Evolutionary conservation across 1,140 invertebrate species (phyloP).

Genomic region (Cephus cinctus): DNA sequence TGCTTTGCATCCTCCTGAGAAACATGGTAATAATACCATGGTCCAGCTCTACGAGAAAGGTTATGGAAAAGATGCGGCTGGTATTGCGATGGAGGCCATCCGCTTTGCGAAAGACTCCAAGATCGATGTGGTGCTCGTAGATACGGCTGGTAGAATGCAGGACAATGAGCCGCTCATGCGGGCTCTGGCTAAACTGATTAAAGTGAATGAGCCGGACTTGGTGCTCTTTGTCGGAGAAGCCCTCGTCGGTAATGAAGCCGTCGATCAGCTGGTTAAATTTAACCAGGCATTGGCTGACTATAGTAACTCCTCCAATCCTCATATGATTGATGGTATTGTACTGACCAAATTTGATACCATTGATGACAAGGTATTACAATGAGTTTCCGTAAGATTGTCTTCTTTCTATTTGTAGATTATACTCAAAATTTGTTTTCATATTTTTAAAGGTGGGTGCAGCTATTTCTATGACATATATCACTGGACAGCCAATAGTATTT

Average conservation of each 20-base stretch:
- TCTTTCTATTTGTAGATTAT: slow-evolving; percentile 6
- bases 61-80: slow-evolving; percentile 97
- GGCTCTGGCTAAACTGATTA: slow-evolving; percentile 88
- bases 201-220: slow-evolving; percentile 91
- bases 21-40: slow-evolving; percentile 71
- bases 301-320: slow-evolving; percentile 78
- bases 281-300: slow-evolving; percentile 94
- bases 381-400: slow-evolving; percentile 1
- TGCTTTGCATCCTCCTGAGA: slow-evolving; percentile 83
- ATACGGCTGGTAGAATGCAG: slow-evolving; percentile 99
- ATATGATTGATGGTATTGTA: slow-evolving; percentile 96
- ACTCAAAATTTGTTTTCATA: slow-evolving; percentile 6
- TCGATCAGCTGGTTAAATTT: slow-evolving; percentile 98
- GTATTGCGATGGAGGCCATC: slow-evolving; percentile 96
- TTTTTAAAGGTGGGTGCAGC: slow-evolving; percentile 89
- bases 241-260: slow-evolving; percentile 99
- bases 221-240: slow-evolving; percentile 99
- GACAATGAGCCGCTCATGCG: slow-evolving; percentile 99
- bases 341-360: slow-evolving; percentile 99
- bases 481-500: slow-evolving; percentile 99
- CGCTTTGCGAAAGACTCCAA: slow-evolving; percentile 77
- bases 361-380: slow-evolving; percentile 84
- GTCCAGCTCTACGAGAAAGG: slow-evolving; percentile 97
- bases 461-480: slow-evolving; percentile 99
- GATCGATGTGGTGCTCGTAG: slow-evolving; percentile 92